These are phyloP conservation scores for Orcinus orca DNA, from an alignment of 2,113 vertebrate genomes.

Conservation along the genomic window DNA sequence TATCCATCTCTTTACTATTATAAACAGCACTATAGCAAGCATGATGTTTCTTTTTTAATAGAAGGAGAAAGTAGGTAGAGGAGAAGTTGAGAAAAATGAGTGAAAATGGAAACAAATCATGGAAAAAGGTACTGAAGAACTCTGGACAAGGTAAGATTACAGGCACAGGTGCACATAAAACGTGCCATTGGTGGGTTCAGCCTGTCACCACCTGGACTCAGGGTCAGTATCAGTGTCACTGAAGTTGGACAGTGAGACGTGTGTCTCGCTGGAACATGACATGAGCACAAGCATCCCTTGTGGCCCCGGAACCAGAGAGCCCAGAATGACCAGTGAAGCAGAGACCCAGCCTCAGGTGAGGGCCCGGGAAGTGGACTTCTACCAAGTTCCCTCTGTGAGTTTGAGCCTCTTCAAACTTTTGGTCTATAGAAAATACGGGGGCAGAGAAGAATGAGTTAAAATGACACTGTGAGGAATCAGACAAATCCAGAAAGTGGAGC, in stretches of 20 bases:
- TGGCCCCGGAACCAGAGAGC: background rate
- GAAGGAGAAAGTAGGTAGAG: background rate
- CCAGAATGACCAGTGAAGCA: background rate
- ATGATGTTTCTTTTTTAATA: background rate
- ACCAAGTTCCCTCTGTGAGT: background rate
- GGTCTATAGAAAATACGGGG: background rate
- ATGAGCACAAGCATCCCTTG: rapidly evolving
- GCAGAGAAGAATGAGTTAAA: background rate
- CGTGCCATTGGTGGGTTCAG: background rate
- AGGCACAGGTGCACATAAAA: background rate
- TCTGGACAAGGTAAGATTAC: too few species aligned
- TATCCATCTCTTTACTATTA: background rate
- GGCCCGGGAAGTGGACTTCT: too few species aligned
- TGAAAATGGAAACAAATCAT: background rate
- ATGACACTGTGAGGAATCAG: background rate
- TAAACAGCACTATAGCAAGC: background rate
- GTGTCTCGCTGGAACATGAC: rapidly evolving
- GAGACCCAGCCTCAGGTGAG: background rate
- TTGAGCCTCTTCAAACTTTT: background rate
- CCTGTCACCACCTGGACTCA: background rate
- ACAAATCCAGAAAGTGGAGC: background rate
- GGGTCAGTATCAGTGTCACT: background rate
- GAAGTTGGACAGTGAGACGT: background rate
- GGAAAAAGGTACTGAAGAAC: background rate
- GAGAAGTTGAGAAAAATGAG: background rate